These are phyloP conservation scores for Acrocera orbiculus DNA, from an alignment of 2,888 invertebrate species.

Conservation along the genomic window DNA sequence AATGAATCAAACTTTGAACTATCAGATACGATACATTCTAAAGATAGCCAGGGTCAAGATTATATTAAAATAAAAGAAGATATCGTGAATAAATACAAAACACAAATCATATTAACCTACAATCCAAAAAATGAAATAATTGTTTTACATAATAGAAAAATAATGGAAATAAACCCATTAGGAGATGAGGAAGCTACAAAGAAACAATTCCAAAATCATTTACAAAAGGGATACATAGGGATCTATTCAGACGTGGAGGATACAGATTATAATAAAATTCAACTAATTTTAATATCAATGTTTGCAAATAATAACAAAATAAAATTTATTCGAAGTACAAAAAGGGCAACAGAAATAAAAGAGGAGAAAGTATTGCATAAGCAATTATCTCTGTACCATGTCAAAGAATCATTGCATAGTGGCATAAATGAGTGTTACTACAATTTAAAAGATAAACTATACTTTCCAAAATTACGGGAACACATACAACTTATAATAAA, in stretches of 20 bases:
- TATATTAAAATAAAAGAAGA: conserved; percentile 10
- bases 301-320: not conserved
- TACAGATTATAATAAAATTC: conserved; percentile 7
- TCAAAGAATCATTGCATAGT: conserved; percentile 5
- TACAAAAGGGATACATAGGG: conserved; percentile 4
- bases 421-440: conserved; percentile 5
- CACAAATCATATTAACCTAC: conserved; percentile 11
- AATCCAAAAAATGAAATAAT: conserved; percentile 6
- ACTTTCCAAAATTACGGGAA: not conserved
- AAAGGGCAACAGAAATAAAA: not conserved
- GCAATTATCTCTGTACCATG: not conserved
- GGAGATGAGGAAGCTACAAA: conserved; percentile 4
- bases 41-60: conserved; percentile 9
- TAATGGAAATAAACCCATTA: no score
- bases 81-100: conserved; percentile 11
- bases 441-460: conserved; percentile 2
- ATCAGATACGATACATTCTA: conserved; percentile 8
- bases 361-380: conserved; percentile 1
- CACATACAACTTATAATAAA: not conserved
- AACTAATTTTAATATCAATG: conserved; percentile 2
- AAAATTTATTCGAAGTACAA: not conserved
- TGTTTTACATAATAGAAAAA: no score
- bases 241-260: conserved; percentile 8
- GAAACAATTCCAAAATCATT: conserved; percentile 6
- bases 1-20: conserved; percentile 8